Evolutionary conservation across 2,888 invertebrate species (phyloP).

Genomic region (Pseudococcus longispinus): DNA sequence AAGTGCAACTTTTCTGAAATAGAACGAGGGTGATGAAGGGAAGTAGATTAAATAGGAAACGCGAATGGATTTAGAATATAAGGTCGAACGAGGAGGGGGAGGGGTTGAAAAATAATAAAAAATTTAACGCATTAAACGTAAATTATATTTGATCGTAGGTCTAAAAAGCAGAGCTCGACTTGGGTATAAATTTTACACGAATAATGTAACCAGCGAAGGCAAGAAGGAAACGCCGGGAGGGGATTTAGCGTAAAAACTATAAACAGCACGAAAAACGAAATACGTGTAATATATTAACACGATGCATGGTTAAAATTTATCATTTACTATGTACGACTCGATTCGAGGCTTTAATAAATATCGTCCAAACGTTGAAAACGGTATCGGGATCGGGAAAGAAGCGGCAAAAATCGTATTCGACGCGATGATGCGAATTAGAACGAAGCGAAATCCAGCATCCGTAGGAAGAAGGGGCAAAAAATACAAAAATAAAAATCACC

Average conservation of each 20-base stretch:
- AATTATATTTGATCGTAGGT: neutral
- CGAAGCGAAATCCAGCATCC: neutral
- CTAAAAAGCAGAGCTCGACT: neutral
- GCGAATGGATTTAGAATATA: neutral
- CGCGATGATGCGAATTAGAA: neutral
- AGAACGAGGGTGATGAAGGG: neutral
- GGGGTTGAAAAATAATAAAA: constrained; percentile 20
- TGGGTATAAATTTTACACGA: neutral
- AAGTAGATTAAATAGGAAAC: neutral
- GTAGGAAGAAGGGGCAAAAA: neutral
- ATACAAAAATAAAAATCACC: neutral
- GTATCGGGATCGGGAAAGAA: neutral
- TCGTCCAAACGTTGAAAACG: neutral
- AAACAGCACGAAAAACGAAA: neutral
- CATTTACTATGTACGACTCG: neutral
- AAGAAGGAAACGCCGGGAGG: neutral
- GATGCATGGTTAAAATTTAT: neutral
- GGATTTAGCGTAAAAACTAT: neutral
- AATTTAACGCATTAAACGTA: constrained; percentile 27
- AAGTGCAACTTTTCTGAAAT: neutral
- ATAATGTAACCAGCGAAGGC: neutral
- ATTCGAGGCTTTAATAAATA: neutral
- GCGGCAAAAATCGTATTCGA: neutral
- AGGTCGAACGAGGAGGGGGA: neutral
- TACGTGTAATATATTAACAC: neutral